Evolutionary conservation across 2,888 invertebrate genomes (phyloP).

Genomic region (Lapara coniferarum): DNA sequence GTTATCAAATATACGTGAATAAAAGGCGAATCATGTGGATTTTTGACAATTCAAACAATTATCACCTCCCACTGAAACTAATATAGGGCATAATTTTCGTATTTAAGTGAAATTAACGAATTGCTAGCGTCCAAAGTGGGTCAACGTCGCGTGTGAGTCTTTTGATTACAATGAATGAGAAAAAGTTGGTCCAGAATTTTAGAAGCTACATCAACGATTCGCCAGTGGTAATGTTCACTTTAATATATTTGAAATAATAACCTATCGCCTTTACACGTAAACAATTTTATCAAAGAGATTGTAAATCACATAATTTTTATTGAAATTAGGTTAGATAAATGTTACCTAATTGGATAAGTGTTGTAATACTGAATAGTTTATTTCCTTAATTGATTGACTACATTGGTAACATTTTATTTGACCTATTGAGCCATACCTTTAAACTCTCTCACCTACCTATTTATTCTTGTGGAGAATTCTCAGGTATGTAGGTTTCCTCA

Average conservation of each 20-base stretch:
- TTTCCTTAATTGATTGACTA: not conserved
- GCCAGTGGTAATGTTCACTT: constrained; percentile 59
- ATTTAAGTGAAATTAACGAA: constrained; percentile 6
- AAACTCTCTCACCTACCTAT: no score
- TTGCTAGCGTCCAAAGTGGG: constrained; percentile 54
- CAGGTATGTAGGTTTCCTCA: no score
- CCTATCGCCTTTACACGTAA: not conserved
- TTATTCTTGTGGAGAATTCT: no score
- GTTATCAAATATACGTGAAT: constrained; percentile 68
- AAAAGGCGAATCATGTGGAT: constrained; percentile 67
- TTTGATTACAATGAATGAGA: constrained; percentile 80
- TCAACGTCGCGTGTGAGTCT: constrained; percentile 58
- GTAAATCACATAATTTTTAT: not conserved
- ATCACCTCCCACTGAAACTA: constrained; percentile 39
- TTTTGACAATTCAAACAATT: constrained; percentile 53
- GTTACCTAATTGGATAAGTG: constrained; percentile 4
- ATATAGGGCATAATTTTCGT: not conserved
- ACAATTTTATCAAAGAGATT: not conserved
- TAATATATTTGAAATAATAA: not conserved
- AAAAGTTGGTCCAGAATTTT: constrained; percentile 81
- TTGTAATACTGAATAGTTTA: no score
- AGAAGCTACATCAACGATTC: constrained; percentile 82
- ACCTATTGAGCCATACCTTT: no score
- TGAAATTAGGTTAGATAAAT: constrained; percentile 14
- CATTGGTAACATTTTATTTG: not conserved